A percentile compares a stretch with the other conserved stretches of the same genome.
These are phyloP conservation scores for Scleropages formosus DNA, from an alignment of 2,797 vertebrate genomes.

Conservation along the genomic window DNA sequence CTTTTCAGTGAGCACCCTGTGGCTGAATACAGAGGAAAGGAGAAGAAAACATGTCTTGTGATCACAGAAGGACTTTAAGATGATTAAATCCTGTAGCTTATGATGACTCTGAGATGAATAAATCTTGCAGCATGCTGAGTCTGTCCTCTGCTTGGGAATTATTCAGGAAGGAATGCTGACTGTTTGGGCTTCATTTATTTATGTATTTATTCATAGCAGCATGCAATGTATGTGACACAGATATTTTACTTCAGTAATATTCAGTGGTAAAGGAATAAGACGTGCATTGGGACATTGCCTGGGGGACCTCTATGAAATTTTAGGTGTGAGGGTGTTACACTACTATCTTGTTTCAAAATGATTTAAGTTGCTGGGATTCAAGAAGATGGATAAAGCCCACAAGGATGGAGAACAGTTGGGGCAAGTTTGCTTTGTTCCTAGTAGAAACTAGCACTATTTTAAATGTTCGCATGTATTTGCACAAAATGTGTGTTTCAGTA, in stretches of 20 bases:
- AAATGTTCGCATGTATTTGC: no score
- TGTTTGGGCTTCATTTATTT: constrained; percentile 8
- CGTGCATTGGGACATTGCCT: not conserved
- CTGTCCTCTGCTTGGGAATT: not conserved
- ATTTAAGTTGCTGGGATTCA: not conserved
- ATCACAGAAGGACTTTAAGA: not conserved
- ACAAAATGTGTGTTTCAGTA: no score
- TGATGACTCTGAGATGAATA: not conserved
- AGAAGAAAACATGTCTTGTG: no score
- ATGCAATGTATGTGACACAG: constrained; percentile 16
- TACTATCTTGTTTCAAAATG: no score
- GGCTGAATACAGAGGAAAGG: not conserved
- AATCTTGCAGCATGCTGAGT: not conserved
- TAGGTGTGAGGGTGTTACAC: no score
- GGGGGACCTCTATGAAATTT: no score
- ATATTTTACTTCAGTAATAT: constrained; percentile 7
- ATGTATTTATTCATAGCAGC: not conserved
- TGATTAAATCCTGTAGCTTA: not conserved
- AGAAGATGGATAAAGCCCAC: no score
- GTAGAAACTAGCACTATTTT: no score
- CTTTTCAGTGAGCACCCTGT: not conserved
- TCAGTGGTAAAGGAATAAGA: not conserved
- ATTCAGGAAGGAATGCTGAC: not conserved
- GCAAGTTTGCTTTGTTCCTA: no score
- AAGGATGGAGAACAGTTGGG: no score